Evolutionary conservation across 1,140 invertebrate species (phyloP).

Genomic region (Neodiprion virginianus): DNA sequence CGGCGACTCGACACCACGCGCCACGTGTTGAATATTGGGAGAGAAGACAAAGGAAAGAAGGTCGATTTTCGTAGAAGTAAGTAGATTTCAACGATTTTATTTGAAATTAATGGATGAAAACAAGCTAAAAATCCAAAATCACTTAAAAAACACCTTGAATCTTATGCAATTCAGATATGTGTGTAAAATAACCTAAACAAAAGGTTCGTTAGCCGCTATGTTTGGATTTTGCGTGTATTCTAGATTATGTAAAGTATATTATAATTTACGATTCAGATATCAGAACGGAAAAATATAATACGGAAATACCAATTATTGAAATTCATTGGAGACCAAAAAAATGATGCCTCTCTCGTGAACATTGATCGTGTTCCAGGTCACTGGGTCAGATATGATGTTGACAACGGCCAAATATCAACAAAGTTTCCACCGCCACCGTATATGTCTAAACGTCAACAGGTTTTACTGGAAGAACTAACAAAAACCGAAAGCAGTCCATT

Average conservation of each 20-base stretch:
- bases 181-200: not conserved
- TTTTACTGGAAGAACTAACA: not conserved
- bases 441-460: not conserved
- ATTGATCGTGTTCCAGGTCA: not conserved
- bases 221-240: not conserved
- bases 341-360: not conserved
- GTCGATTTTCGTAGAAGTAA: not conserved
- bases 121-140: not conserved
- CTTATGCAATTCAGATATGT: not conserved
- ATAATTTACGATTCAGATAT: not conserved
- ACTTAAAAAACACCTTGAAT: not conserved
- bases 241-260: not conserved
- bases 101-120: not conserved
- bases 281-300: not conserved
- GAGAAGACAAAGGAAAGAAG: not conserved
- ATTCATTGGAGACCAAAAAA: not conserved
- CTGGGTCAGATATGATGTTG: constrained; percentile 2
- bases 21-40: not conserved
- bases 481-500: not conserved
- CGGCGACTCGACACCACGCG: not conserved
- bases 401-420: not conserved
- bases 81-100: not conserved
- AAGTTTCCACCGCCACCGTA: not conserved
- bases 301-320: not conserved
- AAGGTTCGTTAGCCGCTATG: not conserved